Conservation (phyloP, 2,888 invertebrate genomes). For the Acheta domesticus region DNA sequence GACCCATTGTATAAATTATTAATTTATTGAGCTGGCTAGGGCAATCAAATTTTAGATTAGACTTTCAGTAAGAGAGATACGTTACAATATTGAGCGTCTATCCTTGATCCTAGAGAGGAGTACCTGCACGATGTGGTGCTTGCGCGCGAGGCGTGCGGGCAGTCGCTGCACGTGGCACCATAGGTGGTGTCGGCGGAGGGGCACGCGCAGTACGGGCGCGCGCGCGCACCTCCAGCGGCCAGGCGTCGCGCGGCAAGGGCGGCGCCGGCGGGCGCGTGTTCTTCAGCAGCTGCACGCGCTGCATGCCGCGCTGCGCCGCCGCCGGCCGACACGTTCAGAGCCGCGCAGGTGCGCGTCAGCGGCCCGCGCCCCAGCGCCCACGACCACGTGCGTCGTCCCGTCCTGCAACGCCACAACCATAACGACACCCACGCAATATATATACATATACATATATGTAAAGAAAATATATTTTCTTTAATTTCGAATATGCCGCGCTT, state of each 20-base stretch:
- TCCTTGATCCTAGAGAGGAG: no score
- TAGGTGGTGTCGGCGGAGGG: constrained; percentile 88
- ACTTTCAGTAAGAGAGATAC: no score
- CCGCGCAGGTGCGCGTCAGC: constrained; percentile 64
- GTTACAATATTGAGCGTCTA: no score
- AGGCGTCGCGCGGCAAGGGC: constrained; percentile 52
- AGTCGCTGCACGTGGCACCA: constrained; percentile 90
- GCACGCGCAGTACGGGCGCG: constrained; percentile 70
- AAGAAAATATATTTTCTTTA: no score
- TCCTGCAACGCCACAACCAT: constrained; percentile 61
- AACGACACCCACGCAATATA: no score
- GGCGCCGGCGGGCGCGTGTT: constrained; percentile 48
- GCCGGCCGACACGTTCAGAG: constrained; percentile 58
- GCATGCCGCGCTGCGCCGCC: constrained; percentile 62
- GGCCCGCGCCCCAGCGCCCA: constrained; percentile 80
- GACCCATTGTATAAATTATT: no score
- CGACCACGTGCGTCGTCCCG: constrained; percentile 82
- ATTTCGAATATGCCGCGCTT: no score
- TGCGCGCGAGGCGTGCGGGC: constrained; percentile 60
- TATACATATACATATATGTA: no score
- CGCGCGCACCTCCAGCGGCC: constrained; percentile 59
- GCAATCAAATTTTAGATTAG: no score
- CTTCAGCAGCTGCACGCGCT: constrained; percentile 69
- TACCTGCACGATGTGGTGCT: constrained; percentile 73
- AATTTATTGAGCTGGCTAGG: no score